A percentile compares a stretch with the other conserved stretches of the same genome.
These are phyloP conservation scores for Felis chaus DNA, from an alignment of 2,113 vertebrate genomes.

Conservation along the genomic window DNA sequence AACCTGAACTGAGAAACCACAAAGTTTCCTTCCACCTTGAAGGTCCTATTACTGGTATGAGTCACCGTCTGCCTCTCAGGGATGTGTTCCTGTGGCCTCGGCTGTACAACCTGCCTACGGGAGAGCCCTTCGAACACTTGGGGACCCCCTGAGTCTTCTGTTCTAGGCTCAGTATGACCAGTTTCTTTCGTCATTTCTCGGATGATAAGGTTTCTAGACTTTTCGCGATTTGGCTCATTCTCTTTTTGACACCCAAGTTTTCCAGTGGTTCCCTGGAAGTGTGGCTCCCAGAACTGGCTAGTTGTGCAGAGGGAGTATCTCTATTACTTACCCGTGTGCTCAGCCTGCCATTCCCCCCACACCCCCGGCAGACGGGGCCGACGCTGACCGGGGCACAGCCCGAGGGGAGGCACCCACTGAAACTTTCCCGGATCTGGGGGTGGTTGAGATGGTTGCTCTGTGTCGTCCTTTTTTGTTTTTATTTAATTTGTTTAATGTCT, in stretches of 20 bases:
- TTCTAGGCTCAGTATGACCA: background rate
- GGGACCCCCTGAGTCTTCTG: background rate
- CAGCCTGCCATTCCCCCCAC: background rate
- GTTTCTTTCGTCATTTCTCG: background rate
- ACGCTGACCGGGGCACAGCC: rapidly evolving
- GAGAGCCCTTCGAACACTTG: background rate
- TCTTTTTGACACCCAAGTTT: background rate
- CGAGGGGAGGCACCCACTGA: background rate
- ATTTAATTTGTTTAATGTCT: too few species aligned
- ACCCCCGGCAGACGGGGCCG: background rate
- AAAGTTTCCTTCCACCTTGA: background rate
- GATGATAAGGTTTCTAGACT: background rate
- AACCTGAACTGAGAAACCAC: slow-evolving; percentile 35
- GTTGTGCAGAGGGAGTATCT: rapidly evolving
- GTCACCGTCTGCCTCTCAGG: background rate
- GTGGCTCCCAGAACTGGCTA: background rate
- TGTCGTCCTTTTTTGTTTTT: too few species aligned
- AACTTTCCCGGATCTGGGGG: too few species aligned
- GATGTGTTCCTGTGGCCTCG: background rate
- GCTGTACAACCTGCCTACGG: background rate
- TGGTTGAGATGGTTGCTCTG: too few species aligned
- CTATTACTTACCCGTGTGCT: background rate
- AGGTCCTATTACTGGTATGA: background rate
- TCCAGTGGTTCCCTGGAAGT: background rate
- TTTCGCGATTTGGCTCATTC: background rate